A percentile compares a stretch with the other conserved stretches of the same genome.
These are phyloP conservation scores for Brachionus paranguensis DNA, from an alignment of 1,140 invertebrate genomes.

Conservation along the genomic window DNA sequence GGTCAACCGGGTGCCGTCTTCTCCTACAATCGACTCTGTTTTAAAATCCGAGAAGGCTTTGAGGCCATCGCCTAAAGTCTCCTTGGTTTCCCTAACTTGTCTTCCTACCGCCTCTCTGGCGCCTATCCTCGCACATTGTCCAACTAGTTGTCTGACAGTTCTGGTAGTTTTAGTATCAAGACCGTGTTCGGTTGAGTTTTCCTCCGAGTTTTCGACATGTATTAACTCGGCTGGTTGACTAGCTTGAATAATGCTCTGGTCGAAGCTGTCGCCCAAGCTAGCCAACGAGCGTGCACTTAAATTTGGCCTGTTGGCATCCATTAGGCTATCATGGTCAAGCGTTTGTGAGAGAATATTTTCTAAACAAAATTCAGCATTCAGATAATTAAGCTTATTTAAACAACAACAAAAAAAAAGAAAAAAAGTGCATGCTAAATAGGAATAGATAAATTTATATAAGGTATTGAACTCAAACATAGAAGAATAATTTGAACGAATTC, in stretches of 20 bases:
- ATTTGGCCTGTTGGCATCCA: not conserved
- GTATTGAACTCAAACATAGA: not conserved
- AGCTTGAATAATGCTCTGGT: not conserved
- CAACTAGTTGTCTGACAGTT: not conserved
- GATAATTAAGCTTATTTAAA: not conserved
- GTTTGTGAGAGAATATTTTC: slow-evolving; percentile 30
- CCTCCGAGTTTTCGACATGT: not conserved
- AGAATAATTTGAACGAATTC: not conserved
- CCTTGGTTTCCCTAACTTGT: slow-evolving; percentile 22
- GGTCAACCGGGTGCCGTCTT: not conserved
- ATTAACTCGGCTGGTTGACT: not conserved
- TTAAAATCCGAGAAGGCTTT: not conserved
- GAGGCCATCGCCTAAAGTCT: not conserved
- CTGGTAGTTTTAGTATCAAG: not conserved
- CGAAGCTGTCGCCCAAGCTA: not conserved
- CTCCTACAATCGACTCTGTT: not conserved
- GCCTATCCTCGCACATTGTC: not conserved
- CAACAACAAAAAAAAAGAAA: not conserved
- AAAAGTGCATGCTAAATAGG: not conserved
- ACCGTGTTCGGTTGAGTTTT: not conserved
- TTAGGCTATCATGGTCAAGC: not conserved
- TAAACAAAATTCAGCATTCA: not conserved
- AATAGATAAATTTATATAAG: not conserved
- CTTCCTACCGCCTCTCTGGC: slow-evolving; percentile 7
- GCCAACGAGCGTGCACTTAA: not conserved